These are phyloP conservation scores for Rhinichthys osculus DNA, from an alignment of 2,797 vertebrate genomes.

Conservation along the genomic window DNA sequence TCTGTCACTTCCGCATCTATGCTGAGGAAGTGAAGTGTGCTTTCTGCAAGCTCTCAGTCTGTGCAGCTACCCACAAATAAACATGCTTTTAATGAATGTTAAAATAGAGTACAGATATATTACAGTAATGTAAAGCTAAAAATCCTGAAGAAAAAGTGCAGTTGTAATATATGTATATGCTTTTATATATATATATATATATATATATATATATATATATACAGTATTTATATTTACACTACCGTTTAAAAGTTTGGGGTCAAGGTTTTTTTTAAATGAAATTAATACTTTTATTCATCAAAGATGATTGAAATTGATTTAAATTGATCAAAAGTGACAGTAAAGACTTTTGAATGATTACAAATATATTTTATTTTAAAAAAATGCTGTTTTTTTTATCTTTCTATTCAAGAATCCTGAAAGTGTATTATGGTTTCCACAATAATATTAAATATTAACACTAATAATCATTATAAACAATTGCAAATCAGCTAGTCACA, in stretches of 20 bases:
- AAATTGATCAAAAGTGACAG: neutral
- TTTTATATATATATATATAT: neutral
- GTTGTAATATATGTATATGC: neutral
- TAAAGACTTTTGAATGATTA: neutral
- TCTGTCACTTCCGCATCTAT: neutral
- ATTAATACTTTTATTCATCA: neutral
- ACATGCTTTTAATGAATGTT: neutral
- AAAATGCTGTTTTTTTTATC: neutral
- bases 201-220: neutral
- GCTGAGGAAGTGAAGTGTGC: neutral
- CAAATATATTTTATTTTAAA: neutral
- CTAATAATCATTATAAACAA: neutral
- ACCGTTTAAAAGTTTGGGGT: neutral
- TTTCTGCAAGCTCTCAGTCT: neutral
- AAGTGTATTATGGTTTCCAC: neutral
- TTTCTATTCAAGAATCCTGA: neutral
- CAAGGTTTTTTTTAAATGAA: neutral
- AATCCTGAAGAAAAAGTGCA: neutral
- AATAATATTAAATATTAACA: neutral
- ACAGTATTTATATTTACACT: neutral
- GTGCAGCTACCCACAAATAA: too few relatives aligned
- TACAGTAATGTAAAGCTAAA: neutral
- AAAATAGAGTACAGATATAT: neutral
- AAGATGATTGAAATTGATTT: neutral
- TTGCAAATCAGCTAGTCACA: neutral